Base-by-base conservation (phyloP, 2,113 vertebrate species). In the Parus major region DNA sequence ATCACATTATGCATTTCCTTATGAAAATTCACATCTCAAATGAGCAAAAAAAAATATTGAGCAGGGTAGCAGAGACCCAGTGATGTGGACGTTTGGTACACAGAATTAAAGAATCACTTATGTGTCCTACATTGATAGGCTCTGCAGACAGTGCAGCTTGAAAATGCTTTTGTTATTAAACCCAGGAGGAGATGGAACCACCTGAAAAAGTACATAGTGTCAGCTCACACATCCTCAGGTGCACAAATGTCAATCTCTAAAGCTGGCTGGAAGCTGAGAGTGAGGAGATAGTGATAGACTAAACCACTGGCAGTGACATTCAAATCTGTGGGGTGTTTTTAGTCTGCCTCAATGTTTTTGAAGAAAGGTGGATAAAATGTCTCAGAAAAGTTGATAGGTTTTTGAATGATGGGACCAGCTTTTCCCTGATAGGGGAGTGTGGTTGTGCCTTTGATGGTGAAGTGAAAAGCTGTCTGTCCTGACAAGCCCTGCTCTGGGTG, bases 401-500 rank as follows among this genome's bases (percentile, higher is more conserved):
- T 88, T 63, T 10, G 19, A 66, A n/a, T 28, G 1, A 73, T 46
- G 12, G n/a, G 12, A 72, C n/a, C 15, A 39, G 15, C n/a, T 46
- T 77, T 57, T 18, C 29, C n/a, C 16, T 84, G 35, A 12, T 12
- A 41, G 36, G 12, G 19, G 20, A 69, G 12, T 16, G 9, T 6
- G n/a, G 15, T 3, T 76, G 36, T 47, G 15, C 76, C 47, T 77
- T 77, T 75, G 61, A 76, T 41, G 39, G n/a, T 24, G 39, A n/a
- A 55, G 39, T 29, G 70, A 27, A 41, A 82, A 52, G 29, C 15
- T 22, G 35, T 4, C 47, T 78, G 56, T n/a, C 64, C 35, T 28
- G 12, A 23, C 3, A 11, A 63, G 39, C 52, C 2, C 5, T 0
- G 0, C 24, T 69, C 47, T n/a, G 49, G 27, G 31, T 60, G 20